These are phyloP conservation scores for Rhopalosiphum maidis DNA, from an alignment of 1,140 invertebrate species.

Conservation along the genomic window DNA sequence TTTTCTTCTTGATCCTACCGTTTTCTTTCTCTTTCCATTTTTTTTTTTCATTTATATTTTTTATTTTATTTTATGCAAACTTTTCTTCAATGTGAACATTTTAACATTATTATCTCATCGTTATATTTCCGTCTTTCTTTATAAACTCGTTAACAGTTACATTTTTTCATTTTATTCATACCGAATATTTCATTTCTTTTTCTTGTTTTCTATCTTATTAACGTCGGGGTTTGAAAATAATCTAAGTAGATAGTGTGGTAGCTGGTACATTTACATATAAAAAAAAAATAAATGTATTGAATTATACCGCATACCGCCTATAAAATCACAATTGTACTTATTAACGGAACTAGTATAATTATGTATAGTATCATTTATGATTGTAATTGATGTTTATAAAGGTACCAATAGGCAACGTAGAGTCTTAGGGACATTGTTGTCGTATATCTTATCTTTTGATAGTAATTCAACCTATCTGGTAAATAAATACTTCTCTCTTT, in stretches of 20 bases:
- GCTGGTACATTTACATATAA: neutral
- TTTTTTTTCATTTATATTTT: neutral
- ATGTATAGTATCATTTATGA: neutral
- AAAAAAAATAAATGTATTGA: neutral
- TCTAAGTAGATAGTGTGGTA: neutral
- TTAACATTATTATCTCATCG: slow-evolving; percentile 54
- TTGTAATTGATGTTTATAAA: neutral
- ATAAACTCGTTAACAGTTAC: slow-evolving; percentile 51
- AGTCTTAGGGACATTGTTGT: neutral
- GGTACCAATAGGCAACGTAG: too few relatives aligned
- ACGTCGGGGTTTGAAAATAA: neutral
- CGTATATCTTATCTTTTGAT: neutral
- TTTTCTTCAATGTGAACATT: slow-evolving; percentile 48
- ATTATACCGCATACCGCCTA: neutral
- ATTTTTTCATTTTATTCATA: slow-evolving; percentile 43
- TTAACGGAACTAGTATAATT: neutral
- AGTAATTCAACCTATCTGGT: neutral
- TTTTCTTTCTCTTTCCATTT: slow-evolving; percentile 43
- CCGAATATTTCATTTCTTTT: slow-evolving; percentile 44
- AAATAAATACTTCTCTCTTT: neutral
- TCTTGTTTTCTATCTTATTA: slow-evolving; percentile 33
- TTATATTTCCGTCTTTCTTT: slow-evolving; percentile 54
- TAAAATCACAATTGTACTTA: neutral
- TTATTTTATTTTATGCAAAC: slow-evolving; percentile 55
- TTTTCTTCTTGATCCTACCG: slow-evolving; percentile 54